Evolutionary conservation across 2,113 vertebrate species (phyloP).

Genomic region (Corydoras maculifer): DNA sequence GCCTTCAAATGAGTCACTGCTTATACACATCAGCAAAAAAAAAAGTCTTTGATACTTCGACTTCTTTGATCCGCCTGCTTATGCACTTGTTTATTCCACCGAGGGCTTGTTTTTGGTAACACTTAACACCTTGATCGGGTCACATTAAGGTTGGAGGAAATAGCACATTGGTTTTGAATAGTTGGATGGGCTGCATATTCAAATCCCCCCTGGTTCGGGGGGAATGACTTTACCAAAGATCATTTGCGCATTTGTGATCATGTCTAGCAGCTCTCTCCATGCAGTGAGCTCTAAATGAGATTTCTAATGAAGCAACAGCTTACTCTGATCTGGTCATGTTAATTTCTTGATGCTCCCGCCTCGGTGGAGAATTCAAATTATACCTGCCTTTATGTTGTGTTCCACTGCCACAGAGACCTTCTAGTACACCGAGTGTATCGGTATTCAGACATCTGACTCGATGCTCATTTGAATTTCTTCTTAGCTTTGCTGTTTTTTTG

Average conservation of each 20-base stretch:
- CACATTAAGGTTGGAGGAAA: not conserved
- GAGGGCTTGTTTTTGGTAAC: conserved; percentile 6
- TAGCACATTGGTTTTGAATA: conserved; percentile 8
- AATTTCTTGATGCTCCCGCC: conserved; percentile 32
- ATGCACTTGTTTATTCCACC: conserved; percentile 15
- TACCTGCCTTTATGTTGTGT: conserved; percentile 32
- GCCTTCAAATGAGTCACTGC: conserved; percentile 31
- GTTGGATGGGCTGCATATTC: not conserved
- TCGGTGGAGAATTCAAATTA: conserved; percentile 43
- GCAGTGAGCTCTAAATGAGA: conserved; percentile 37
- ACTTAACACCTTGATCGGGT: not conserved
- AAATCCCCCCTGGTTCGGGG: conserved; percentile 8
- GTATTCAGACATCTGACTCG: conserved; percentile 27
- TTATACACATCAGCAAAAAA: conserved; percentile 6
- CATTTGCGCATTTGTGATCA: conserved; percentile 24
- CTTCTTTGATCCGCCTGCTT: conserved; percentile 23
- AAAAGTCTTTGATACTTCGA: conserved; percentile 14
- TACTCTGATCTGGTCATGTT: conserved; percentile 39
- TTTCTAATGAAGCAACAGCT: conserved; percentile 29
- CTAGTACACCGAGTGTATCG: conserved; percentile 20
- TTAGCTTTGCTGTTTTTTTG: no score
- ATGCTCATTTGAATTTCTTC: no score
- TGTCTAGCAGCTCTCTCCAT: conserved; percentile 25
- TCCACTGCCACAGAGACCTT: conserved; percentile 18
- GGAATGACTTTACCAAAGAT: conserved; percentile 5